Evolutionary conservation across 35 echinoderm and acorn worm species (phyloP), one percentile per base, ranked within the genome.

Genomic region (Anneissia japonica): DNA sequence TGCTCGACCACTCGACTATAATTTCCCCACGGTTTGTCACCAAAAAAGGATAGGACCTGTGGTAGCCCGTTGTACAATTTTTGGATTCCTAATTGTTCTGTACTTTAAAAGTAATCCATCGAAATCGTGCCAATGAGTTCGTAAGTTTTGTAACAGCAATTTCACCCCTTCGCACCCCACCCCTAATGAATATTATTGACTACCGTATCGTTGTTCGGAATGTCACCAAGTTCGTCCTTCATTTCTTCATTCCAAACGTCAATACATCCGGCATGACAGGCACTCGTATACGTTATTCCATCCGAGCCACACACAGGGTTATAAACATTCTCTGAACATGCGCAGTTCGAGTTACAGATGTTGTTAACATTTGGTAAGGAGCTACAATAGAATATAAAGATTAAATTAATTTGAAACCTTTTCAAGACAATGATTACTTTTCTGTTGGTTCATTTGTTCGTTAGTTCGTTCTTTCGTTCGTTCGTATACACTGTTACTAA

Each of bases 231-330:
- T 19, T 64, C 51, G 21, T 64, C 26, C 19, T 23, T 23, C 11
- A 64, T 2, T 3, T 64, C 19, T 64, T 64, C 51, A 19, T 6
- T 40, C n/a, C 35, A 38, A 81, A 81, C 79, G 30, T 36, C 74
- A 74, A 75, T 85, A 90, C 92, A 93, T 0, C 92, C 92, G 37
- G 92, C 92, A 38, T 90, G 83, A 73, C 92, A 93, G 3, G 87
- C 82, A 55, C 82, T 86, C 5, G 77, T 40, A 39, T 93, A 93
- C 2, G 92, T 93, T 16, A 86, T 82, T 34, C 92, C 92, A 43
- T 93, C 84, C 1, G 39, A 75, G 23, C 92, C 87, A 81, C 92
- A 93, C 23, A 89, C 77, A 13, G 92, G 92, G 9, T 32, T 46
- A 72, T 85, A 93, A 2, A 77, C 74, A n/a, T 76, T 83, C 0